These are phyloP conservation scores for Kradibia gibbosae DNA, from an alignment of 1,140 invertebrate species.

Conservation along the genomic window DNA sequence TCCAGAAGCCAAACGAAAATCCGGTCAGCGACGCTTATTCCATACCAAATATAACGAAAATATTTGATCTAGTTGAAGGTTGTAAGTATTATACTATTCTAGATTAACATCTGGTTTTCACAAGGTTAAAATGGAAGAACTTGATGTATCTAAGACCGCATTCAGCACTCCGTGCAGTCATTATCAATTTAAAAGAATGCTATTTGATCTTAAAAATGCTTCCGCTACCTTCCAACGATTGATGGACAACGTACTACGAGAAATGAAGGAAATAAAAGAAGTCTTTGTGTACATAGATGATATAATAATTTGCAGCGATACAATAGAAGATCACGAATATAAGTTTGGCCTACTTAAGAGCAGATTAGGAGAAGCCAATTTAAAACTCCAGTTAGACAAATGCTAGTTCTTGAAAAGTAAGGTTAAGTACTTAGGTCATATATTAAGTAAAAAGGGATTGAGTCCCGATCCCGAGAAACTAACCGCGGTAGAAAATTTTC, in stretches of 20 bases:
- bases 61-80: slow-evolving; percentile 60
- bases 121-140: slow-evolving; percentile 57
- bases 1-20: slow-evolving; percentile 63
- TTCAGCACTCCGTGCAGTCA: neutral
- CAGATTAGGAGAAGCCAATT: neutral
- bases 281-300: neutral
- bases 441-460: neutral
- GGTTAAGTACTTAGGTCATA: slow-evolving; percentile 5
- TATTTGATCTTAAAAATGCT: neutral
- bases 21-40: slow-evolving; percentile 72
- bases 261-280: neutral
- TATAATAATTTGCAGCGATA: neutral
- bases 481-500: neutral
- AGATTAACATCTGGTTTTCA: slow-evolving; percentile 72
- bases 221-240: neutral
- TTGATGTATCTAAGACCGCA: neutral
- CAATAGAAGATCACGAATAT: neutral
- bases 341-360: neutral
- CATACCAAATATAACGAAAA: slow-evolving; percentile 71
- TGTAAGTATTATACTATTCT: slow-evolving; percentile 63
- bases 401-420: slow-evolving; percentile 11
- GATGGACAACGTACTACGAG: neutral
- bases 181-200: neutral
- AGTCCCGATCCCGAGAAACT: slow-evolving; percentile 2
- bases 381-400: slow-evolving; percentile 5